These are phyloP conservation scores for Stictocephala bisonia DNA, from an alignment of 2,888 invertebrate species.

Conservation along the genomic window DNA sequence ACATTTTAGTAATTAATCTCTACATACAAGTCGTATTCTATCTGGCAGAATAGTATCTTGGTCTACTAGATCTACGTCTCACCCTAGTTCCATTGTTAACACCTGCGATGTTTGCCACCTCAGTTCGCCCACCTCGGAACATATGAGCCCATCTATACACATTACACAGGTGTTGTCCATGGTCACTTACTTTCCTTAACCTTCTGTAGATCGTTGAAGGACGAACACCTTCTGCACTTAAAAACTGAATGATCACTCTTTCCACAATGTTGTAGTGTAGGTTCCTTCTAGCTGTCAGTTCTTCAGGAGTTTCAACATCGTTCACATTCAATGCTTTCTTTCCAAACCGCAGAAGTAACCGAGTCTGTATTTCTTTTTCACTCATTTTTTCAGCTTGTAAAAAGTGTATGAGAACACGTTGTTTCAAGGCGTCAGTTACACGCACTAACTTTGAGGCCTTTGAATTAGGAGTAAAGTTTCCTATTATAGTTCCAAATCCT, in stretches of 20 bases:
- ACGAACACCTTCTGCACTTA: conserved; percentile 5
- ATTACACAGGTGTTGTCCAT: conserved; percentile 27
- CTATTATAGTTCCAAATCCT: conserved; percentile 16
- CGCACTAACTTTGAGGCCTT: not conserved
- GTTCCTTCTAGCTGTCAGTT: conserved; percentile 5
- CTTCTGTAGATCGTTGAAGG: not conserved
- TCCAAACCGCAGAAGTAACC: not conserved
- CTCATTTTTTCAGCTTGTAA: not conserved
- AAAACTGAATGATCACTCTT: conserved; percentile 10
- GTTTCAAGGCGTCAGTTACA: conserved; percentile 5
- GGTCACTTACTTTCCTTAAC: conserved; percentile 15
- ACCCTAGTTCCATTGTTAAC: no score
- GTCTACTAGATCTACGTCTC: no score
- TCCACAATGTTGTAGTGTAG: conserved; percentile 21
- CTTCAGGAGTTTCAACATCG: not conserved
- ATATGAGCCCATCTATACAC: conserved; percentile 17
- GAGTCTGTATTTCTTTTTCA: not conserved
- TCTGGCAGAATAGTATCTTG: no score
- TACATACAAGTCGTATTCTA: no score
- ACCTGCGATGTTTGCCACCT: conserved; percentile 22
- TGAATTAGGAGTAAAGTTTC: conserved; percentile 14
- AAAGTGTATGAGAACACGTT: not conserved
- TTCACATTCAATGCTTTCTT: not conserved
- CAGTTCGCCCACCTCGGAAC: conserved; percentile 2
- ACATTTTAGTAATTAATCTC: no score